Percentiles rank a stretch among this genome's conserved stretches.
phyloP scores from a whole-genome alignment of 2,113 vertebrate genomes.

The Pluvianellus socialis region DNA sequence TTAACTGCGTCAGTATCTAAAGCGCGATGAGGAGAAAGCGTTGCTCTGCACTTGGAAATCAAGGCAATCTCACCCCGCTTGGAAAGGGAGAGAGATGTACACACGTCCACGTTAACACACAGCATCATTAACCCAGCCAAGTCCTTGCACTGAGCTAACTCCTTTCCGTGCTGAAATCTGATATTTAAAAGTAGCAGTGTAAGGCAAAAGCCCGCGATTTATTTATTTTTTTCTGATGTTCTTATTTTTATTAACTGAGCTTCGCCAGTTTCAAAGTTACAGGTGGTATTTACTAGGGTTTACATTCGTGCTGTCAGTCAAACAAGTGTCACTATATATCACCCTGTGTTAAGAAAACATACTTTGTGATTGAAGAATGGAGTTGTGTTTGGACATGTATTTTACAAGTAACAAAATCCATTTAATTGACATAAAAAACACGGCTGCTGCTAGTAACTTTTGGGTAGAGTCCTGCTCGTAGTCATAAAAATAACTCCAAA shows the following conservation, averaged over 20 bases:
- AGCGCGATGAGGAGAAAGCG: not conserved
- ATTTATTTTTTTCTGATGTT: not conserved
- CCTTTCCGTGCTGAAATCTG: not conserved
- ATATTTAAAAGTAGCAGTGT: constrained; percentile 5
- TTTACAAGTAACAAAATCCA: constrained; percentile 65
- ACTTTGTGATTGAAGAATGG: constrained; percentile 55
- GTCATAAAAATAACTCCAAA: constrained; percentile 66
- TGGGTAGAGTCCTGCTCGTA: constrained; percentile 41
- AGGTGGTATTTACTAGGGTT: constrained; percentile 47
- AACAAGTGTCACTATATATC: constrained; percentile 52
- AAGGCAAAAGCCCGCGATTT: not conserved
- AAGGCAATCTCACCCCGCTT: not conserved
- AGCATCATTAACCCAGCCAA: constrained; percentile 1
- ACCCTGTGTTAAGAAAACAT: constrained; percentile 44
- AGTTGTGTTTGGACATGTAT: constrained; percentile 52
- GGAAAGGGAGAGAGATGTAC: not conserved
- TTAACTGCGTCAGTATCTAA: constrained; percentile 51
- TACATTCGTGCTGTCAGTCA: constrained; percentile 34
- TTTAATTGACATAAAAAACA: constrained; percentile 58
- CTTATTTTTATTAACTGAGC: constrained; percentile 25
- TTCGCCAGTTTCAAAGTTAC: constrained; percentile 36
- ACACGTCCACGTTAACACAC: not conserved
- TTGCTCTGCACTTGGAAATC: constrained; percentile 22
- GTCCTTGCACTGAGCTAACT: constrained; percentile 17
- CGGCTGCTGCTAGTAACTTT: constrained; percentile 54